Evolutionary conservation across 2,113 vertebrate species (phyloP).

Genomic region (Sapajus apella): DNA sequence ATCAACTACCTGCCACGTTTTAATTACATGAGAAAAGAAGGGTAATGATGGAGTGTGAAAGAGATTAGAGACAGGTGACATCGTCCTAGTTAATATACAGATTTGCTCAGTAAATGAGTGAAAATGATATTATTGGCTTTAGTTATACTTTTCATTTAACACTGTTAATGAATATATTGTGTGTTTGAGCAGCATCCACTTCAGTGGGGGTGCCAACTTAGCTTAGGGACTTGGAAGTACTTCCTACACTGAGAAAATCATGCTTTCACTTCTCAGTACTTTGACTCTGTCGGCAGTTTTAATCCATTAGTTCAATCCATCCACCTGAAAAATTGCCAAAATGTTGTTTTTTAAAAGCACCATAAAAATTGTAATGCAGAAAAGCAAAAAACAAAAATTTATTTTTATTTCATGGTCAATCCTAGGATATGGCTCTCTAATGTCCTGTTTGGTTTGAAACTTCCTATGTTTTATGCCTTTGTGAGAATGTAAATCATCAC

Average conservation of each 20-base stretch:
- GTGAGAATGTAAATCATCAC: not conserved
- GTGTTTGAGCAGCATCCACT: not conserved
- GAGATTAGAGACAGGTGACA: constrained; percentile 68
- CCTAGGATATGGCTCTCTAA: not conserved
- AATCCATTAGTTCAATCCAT: constrained; percentile 51
- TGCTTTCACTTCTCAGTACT: not conserved
- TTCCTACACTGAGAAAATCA: not conserved
- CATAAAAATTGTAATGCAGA: not conserved
- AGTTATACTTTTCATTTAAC: constrained; percentile 44
- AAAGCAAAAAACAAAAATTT: not conserved
- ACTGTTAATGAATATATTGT: constrained; percentile 12
- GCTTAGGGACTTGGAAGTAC: not conserved
- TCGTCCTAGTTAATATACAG: constrained; percentile 59
- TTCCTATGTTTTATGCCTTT: not conserved
- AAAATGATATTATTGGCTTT: constrained; percentile 58
- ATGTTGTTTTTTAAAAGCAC: not conserved
- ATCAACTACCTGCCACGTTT: constrained; percentile 82
- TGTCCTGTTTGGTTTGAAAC: not conserved
- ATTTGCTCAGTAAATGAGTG: constrained; percentile 74
- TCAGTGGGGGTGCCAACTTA: not conserved
- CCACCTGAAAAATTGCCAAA: constrained; percentile 45
- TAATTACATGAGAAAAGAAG: constrained; percentile 80
- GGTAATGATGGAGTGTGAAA: constrained; percentile 71
- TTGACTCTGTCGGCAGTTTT: constrained; percentile 20
- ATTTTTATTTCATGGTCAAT: not conserved